Evolutionary conservation across 2,797 vertebrate species (phyloP).

Genomic region (Threskiornis aethiopicus): DNA sequence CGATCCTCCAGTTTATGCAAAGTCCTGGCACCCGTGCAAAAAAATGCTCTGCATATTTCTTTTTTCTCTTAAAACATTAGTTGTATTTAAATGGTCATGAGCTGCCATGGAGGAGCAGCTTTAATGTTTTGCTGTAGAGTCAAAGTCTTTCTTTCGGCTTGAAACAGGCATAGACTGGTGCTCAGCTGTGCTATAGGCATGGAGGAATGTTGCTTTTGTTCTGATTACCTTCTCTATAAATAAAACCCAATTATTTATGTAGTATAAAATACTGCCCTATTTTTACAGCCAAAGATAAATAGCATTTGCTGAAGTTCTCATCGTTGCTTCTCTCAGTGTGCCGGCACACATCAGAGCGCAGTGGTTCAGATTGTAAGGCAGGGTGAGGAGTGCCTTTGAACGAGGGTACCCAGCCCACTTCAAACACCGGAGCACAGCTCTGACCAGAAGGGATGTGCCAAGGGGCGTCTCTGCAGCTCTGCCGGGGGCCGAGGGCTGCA

Average conservation of each 20-base stretch:
- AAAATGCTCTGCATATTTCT: not conserved
- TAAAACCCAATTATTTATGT: not conserved
- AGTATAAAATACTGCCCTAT: not conserved
- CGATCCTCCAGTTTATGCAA: not conserved
- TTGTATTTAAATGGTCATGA: not conserved
- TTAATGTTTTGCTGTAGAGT: not conserved
- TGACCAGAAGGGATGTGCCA: not conserved
- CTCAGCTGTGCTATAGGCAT: not conserved
- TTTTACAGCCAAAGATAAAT: not conserved
- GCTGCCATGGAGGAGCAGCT: not conserved
- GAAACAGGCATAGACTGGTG: not conserved
- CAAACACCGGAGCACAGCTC: not conserved
- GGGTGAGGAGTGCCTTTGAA: not conserved
- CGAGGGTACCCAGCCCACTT: not conserved
- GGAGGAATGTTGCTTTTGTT: not conserved
- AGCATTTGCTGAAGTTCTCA: not conserved
- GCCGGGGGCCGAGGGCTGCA: not conserved
- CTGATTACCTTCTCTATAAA: not conserved
- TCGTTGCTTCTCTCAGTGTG: not conserved
- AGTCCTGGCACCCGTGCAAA: not conserved
- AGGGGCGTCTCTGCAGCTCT: not conserved
- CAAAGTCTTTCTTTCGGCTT: not conserved
- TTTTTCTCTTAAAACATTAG: not conserved
- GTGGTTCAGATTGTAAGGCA: not conserved
- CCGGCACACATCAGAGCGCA: not conserved